phyloP scores from a whole-genome alignment of 2,888 invertebrate species.

The Amorpha juglandis region DNA sequence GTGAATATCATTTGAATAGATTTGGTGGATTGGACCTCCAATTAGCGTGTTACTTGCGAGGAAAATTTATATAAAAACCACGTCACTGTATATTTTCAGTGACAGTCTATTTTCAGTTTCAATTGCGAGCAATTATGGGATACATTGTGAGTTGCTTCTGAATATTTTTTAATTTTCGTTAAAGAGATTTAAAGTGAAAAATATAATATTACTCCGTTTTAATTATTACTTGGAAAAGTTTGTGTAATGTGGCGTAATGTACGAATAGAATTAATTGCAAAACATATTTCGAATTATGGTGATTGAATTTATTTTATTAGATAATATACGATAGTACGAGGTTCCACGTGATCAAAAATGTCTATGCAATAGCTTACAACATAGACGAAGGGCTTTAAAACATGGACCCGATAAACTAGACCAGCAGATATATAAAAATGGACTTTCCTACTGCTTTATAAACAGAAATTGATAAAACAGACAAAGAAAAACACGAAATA shows the following conservation, averaged over 20 bases:
- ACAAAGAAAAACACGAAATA: too few relatives aligned
- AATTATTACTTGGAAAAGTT: neutral
- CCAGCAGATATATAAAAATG: too few relatives aligned
- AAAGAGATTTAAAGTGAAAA: too few relatives aligned
- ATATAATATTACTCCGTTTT: neutral
- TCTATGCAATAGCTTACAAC: too few relatives aligned
- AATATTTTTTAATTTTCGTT: neutral
- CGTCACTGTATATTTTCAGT: neutral
- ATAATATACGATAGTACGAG: too few relatives aligned
- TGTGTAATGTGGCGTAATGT: neutral
- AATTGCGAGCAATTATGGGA: constrained; percentile 8
- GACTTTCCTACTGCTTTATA: too few relatives aligned
- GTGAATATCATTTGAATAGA: constrained; percentile 10
- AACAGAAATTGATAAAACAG: too few relatives aligned
- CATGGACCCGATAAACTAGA: too few relatives aligned
- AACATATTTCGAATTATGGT: neutral
- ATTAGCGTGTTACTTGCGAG: neutral
- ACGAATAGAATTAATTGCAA: neutral
- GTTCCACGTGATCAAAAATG: too few relatives aligned
- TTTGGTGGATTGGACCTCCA: neutral
- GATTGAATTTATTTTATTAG: neutral
- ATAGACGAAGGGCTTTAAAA: too few relatives aligned
- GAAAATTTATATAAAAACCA: neutral
- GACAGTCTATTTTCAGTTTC: too few relatives aligned
- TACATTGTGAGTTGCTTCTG: constrained; percentile 8